These are phyloP conservation scores for Ciconia boyciana DNA, from an alignment of 2,113 vertebrate genomes.

Conservation along the genomic window DNA sequence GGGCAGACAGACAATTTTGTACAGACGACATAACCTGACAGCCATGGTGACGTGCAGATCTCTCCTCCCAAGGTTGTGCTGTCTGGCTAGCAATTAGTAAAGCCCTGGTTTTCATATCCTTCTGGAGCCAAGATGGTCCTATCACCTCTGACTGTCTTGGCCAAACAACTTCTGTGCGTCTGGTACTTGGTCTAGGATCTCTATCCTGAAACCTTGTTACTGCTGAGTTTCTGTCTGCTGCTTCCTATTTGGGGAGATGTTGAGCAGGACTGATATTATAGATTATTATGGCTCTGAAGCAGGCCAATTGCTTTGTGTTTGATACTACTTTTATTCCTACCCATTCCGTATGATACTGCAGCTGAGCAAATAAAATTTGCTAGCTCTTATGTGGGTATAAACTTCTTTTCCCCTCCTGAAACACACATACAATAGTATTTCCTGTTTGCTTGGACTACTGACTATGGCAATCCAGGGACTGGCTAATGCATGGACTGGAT, in stretches of 20 bases:
- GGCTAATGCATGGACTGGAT: not conserved
- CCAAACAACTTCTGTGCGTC: not conserved
- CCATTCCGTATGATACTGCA: not conserved
- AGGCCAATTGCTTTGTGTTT: not conserved
- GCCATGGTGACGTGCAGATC: rapidly evolving
- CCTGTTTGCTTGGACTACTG: not conserved
- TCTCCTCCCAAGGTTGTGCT: not conserved
- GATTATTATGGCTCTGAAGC: not conserved
- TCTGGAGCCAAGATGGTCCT: not conserved
- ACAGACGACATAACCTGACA: not conserved
- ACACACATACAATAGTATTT: not conserved
- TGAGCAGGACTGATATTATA: not conserved
- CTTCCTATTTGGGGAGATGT: not conserved
- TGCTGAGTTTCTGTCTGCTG: not conserved
- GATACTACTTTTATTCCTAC: not conserved
- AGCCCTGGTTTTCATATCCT: not conserved
- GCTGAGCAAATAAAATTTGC: not conserved
- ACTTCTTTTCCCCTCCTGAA: not conserved
- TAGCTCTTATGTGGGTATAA: not conserved
- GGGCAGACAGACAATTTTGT: not conserved
- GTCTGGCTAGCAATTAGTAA: not conserved
- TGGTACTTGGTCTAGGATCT: not conserved
- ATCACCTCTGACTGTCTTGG: not conserved
- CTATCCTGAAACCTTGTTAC: not conserved
- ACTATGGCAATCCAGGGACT: not conserved